These are phyloP conservation scores for Falco naumanni DNA, from an alignment of 2,797 vertebrate species.

Conservation along the genomic window DNA sequence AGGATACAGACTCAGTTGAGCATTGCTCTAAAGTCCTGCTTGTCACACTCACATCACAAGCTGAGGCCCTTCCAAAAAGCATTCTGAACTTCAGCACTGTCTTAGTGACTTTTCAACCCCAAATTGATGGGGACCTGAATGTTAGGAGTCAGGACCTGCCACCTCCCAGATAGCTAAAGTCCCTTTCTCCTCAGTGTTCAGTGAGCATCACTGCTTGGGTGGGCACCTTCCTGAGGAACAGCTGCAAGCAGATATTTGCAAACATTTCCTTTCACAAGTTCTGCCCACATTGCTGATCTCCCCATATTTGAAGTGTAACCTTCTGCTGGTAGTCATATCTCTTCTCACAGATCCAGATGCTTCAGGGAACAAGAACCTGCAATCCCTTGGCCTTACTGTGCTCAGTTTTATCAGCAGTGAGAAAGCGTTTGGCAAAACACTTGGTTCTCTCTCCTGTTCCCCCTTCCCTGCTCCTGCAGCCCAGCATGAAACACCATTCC, in stretches of 20 bases:
- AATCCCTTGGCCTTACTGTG: neutral
- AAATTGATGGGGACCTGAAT: neutral
- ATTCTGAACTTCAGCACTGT: neutral
- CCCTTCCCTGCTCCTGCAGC: neutral
- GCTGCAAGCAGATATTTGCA: neutral
- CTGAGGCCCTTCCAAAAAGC: neutral
- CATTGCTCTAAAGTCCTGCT: neutral
- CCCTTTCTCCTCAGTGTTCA: neutral
- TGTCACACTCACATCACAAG: neutral
- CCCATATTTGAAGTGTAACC: neutral
- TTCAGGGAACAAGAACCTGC: neutral
- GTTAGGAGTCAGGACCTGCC: neutral
- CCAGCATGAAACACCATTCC: fast-evolving
- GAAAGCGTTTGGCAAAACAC: neutral
- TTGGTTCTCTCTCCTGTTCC: neutral
- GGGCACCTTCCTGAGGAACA: neutral
- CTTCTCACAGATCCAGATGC: neutral
- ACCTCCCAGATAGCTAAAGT: neutral
- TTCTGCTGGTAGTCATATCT: neutral
- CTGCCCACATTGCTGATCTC: neutral
- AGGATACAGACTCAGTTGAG: neutral
- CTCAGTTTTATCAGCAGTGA: neutral
- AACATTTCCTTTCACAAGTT: neutral
- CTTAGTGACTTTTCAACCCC: neutral
- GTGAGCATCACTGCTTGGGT: neutral